Conservation (phyloP, 2,888 invertebrate genomes). For the Ophraella communa region DNA sequence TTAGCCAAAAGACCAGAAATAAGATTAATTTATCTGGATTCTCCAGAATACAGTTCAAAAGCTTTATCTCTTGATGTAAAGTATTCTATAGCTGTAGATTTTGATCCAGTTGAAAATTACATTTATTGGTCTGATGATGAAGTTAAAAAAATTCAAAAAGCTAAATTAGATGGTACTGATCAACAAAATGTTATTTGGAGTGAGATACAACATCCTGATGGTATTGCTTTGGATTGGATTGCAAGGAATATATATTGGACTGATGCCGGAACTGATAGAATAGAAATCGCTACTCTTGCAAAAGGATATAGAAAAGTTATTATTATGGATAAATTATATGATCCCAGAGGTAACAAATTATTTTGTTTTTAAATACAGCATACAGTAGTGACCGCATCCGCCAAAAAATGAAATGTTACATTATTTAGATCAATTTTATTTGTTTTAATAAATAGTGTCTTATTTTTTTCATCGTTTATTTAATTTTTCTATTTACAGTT, state of each 20-base stretch:
- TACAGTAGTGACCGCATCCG: too few species aligned
- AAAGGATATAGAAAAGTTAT: constrained; percentile 65
- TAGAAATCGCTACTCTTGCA: constrained; percentile 85
- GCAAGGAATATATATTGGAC: constrained; percentile 91
- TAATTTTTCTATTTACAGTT: too few species aligned
- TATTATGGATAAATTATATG: constrained; percentile 82
- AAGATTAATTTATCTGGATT: constrained; percentile 84
- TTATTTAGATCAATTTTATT: too few species aligned
- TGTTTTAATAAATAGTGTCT: too few species aligned
- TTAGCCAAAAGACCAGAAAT: constrained; percentile 84
- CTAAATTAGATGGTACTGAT: constrained; percentile 75
- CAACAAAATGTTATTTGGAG: constrained; percentile 64
- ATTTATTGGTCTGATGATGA: constrained; percentile 93
- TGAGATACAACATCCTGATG: constrained; percentile 83
- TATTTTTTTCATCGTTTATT: too few species aligned
- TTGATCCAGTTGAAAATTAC: constrained; percentile 81
- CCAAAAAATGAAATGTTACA: too few species aligned
- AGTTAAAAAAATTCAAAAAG: constrained; percentile 75
- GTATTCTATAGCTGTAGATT: constrained; percentile 87
- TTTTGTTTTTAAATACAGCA: too few species aligned
- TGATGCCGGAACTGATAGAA: constrained; percentile 86
- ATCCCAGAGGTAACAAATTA: constrained; percentile 74
- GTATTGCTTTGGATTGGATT: constrained; percentile 87
- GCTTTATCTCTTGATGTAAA: constrained; percentile 73
- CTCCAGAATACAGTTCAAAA: constrained; percentile 74